Percentiles rank a stretch among this genome's conserved stretches.
These are phyloP conservation scores for Callaeas wilsoni DNA, from an alignment of 2,113 vertebrate species.

Conservation along the genomic window DNA sequence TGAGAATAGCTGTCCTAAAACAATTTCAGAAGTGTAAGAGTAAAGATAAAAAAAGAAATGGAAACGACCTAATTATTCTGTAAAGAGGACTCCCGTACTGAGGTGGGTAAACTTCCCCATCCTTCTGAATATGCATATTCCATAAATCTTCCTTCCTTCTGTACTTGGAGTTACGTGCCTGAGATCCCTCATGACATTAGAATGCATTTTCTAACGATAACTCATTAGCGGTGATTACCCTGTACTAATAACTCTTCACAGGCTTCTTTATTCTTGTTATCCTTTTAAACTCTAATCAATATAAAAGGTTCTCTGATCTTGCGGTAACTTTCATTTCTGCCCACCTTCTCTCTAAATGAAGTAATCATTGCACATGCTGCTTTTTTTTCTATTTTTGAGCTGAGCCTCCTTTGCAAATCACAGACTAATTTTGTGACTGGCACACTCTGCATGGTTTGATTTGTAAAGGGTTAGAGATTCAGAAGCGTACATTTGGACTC, in stretches of 20 bases:
- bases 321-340: not conserved
- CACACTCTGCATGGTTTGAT: not conserved
- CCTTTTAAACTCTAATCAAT: not conserved
- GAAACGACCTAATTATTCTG: not conserved
- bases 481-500: not conserved
- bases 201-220: not conserved
- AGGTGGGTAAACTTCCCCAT: not conserved
- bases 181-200: not conserved
- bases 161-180: accelerated
- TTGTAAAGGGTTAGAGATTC: not conserved
- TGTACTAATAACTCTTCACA: not conserved
- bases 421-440: not conserved
- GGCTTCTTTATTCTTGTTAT: not conserved
- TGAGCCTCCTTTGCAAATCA: not conserved
- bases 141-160: not conserved
- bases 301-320: not conserved
- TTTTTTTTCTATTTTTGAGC: not conserved
- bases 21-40: not conserved
- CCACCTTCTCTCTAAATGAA: not conserved
- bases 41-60: not conserved
- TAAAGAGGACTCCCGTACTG: not conserved
- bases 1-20: not conserved
- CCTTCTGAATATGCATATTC: not conserved
- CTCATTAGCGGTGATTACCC: not conserved
- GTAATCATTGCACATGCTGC: not conserved